phyloP scores from a whole-genome alignment of 2,888 invertebrate genomes.

The Antheraea assamensis region DNA sequence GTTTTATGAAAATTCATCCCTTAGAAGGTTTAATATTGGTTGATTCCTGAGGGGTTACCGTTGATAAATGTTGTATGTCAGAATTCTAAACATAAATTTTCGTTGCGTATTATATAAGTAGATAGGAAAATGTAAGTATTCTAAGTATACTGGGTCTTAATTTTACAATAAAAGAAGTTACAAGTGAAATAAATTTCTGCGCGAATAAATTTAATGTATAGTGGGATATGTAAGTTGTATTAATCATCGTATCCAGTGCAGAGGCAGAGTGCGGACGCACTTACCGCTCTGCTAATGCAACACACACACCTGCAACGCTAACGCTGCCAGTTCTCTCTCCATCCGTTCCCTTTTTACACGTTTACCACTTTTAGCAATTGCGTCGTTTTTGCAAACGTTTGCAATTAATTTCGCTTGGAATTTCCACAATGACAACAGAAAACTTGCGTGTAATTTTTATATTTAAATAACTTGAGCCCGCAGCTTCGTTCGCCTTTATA shows the following conservation, averaged over 20 bases:
- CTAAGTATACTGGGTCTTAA: too few relatives aligned
- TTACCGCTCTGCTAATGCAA: conserved; percentile 47
- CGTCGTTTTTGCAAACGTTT: background rate
- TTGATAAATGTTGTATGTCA: too few relatives aligned
- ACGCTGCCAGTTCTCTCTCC: background rate
- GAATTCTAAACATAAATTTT: too few relatives aligned
- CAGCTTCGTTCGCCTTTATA: too few relatives aligned
- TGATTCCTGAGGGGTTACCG: too few relatives aligned
- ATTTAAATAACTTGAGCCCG: too few relatives aligned
- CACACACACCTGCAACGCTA: background rate
- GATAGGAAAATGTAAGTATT: too few relatives aligned
- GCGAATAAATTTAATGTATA: background rate
- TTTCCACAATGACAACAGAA: background rate
- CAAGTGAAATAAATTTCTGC: background rate
- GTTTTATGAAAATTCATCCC: too few relatives aligned
- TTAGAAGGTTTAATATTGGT: too few relatives aligned
- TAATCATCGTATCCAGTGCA: conserved; percentile 44
- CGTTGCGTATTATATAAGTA: too few relatives aligned
- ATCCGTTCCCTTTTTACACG: background rate
- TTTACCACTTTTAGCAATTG: background rate
- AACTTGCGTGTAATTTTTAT: background rate
- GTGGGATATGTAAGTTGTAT: conserved; percentile 33
- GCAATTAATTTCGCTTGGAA: conserved; percentile 7
- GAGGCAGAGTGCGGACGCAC: conserved; percentile 45
- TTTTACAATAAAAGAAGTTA: background rate